phyloP scores from a whole-genome alignment of 2,113 vertebrate species.

The Pimephales promelas region DNA sequence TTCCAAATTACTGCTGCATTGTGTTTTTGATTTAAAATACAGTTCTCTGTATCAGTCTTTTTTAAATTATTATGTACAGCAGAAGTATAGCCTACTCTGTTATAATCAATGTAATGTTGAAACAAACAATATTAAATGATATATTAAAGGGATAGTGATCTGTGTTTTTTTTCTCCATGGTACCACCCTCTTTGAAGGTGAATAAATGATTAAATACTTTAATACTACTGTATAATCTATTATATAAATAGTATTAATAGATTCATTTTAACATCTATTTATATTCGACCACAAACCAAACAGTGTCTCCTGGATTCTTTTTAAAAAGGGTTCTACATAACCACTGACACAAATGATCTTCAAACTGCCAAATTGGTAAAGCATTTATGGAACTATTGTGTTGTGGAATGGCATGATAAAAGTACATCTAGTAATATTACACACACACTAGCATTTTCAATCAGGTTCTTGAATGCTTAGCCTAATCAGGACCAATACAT shows the following conservation, averaged over 20 bases:
- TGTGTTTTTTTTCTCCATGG: no score
- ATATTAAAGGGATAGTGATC: no score
- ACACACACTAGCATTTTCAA: neutral
- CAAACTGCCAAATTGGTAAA: neutral
- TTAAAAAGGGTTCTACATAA: neutral
- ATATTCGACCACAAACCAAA: neutral
- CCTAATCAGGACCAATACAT: neutral
- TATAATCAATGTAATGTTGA: neutral
- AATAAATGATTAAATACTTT: neutral
- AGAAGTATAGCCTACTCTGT: neutral
- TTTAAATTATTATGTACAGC: neutral
- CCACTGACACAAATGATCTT: neutral
- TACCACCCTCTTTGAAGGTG: no score
- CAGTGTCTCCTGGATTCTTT: neutral
- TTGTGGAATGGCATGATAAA: neutral
- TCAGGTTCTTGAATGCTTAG: neutral
- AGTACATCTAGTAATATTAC: neutral
- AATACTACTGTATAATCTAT: neutral
- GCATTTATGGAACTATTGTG: neutral
- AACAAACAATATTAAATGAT: neutral
- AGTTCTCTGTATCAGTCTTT: neutral
- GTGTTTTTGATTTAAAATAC: neutral
- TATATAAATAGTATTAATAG: neutral
- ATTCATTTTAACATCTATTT: neutral
- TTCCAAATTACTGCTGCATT: neutral